Percentiles rank a stretch among this genome's conserved stretches.
These are phyloP conservation scores for Megaustenia siamemsis DNA, from an alignment of 2,888 invertebrate species.

Conservation along the genomic window DNA sequence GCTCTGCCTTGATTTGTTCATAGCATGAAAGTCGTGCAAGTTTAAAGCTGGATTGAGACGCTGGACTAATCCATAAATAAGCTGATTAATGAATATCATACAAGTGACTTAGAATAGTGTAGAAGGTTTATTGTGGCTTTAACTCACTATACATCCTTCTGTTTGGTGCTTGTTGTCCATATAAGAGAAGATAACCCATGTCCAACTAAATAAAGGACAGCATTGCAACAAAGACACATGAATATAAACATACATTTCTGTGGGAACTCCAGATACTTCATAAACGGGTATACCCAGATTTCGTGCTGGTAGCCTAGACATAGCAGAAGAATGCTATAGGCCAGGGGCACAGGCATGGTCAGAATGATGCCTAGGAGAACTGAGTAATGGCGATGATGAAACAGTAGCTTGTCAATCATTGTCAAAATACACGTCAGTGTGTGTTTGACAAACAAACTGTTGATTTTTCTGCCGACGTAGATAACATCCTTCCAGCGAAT, in stretches of 20 bases:
- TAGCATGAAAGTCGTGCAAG: no score
- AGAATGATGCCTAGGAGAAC: background rate
- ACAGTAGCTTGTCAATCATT: background rate
- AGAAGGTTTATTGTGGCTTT: no score
- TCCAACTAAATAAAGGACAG: background rate
- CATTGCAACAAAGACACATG: background rate
- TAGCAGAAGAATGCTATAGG: background rate
- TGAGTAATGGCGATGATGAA: background rate
- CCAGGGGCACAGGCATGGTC: background rate
- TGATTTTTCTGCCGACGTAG: background rate
- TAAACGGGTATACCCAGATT: constrained; percentile 13
- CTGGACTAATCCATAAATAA: no score
- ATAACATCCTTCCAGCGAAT: background rate
- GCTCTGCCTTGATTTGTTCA: no score
- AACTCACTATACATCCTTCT: no score
- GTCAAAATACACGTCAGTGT: background rate
- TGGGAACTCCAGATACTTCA: background rate
- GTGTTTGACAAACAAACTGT: constrained; percentile 12
- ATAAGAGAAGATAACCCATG: background rate
- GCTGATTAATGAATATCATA: no score
- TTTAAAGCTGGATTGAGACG: no score
- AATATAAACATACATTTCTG: background rate
- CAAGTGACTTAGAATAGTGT: no score
- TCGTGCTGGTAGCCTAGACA: background rate
- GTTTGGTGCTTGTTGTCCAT: background rate